These are phyloP conservation scores for Epistrophella euchroma DNA, from an alignment of 2,888 invertebrate species.

Conservation along the genomic window DNA sequence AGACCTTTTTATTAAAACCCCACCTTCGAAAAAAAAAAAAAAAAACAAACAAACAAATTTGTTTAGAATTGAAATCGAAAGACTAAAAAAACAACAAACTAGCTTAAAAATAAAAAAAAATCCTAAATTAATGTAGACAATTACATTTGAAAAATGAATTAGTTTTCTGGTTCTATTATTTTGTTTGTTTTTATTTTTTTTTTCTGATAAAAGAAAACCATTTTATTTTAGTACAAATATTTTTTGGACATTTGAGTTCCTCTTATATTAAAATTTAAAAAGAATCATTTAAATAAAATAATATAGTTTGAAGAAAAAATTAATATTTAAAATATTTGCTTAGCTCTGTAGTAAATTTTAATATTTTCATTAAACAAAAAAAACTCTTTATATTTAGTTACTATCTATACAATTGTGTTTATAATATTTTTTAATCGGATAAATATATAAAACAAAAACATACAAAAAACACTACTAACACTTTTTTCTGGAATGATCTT, in stretches of 20 bases:
- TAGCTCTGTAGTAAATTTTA: constrained; percentile 71
- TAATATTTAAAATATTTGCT: constrained; percentile 51
- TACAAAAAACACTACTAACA: constrained; percentile 49
- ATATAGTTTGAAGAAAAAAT: constrained; percentile 34
- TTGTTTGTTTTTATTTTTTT: constrained; percentile 46
- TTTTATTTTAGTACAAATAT: constrained; percentile 75
- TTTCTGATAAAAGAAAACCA: constrained; percentile 46
- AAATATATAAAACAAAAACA: constrained; percentile 67
- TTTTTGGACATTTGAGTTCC: constrained; percentile 70
- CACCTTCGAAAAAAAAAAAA: constrained; percentile 57
- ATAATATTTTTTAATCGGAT: constrained; percentile 63
- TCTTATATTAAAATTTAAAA: constrained; percentile 38
- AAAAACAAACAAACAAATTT: constrained; percentile 1
- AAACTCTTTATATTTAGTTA: constrained; percentile 57
- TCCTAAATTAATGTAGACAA: constrained; percentile 67
- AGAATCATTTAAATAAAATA: constrained; percentile 29
- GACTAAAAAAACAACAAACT: constrained; percentile 56
- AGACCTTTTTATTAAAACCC: constrained; percentile 50
- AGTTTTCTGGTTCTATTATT: constrained; percentile 54
- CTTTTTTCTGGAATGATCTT: constrained; percentile 31
- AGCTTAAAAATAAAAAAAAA: constrained; percentile 26
- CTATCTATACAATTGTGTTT: constrained; percentile 60
- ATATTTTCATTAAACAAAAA: constrained; percentile 36
- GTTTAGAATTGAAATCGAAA: constrained; percentile 69
- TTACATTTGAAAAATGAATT: constrained; percentile 59